phyloP scores from a whole-genome alignment of 1,140 invertebrate genomes.

The Odontomachus brunneus region DNA sequence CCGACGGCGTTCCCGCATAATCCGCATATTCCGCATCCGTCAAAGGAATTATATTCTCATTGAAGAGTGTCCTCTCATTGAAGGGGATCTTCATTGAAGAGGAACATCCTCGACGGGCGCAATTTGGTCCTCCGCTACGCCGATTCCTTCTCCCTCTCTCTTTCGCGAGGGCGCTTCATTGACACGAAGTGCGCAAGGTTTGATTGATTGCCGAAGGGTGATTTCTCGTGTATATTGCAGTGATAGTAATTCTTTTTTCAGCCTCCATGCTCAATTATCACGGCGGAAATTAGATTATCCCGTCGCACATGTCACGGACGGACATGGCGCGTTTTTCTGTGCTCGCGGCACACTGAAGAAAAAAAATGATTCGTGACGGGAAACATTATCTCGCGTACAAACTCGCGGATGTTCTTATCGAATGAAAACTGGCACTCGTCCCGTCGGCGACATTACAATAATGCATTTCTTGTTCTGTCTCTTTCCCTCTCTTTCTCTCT shows the following conservation, averaged over 20 bases:
- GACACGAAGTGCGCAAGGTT: too few species aligned
- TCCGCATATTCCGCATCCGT: conserved; percentile 1
- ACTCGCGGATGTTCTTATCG: conserved; percentile 39
- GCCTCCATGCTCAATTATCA: too few species aligned
- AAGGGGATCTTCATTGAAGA: conserved; percentile 1
- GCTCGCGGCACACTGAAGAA: conserved; percentile 14
- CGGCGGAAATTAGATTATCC: too few species aligned
- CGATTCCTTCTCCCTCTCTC: too few species aligned
- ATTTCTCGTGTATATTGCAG: too few species aligned
- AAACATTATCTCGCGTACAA: conserved; percentile 34
- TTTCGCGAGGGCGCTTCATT: too few species aligned
- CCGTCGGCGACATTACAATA: conserved; percentile 71
- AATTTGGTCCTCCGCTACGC: too few species aligned
- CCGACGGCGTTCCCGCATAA: neutral
- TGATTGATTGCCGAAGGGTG: too few species aligned
- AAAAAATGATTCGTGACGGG: conserved; percentile 10
- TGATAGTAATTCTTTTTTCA: too few species aligned
- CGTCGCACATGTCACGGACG: too few species aligned
- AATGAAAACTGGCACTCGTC: conserved; percentile 62
- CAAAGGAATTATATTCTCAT: conserved; percentile 18
- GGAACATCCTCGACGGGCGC: too few species aligned
- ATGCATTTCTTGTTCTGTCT: conserved; percentile 67
- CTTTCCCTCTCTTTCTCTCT: conserved; percentile 16
- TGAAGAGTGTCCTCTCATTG: neutral
- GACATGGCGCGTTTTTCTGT: neutral